Conservation (phyloP, 1,140 invertebrate species). For the Halyomorpha halys region DNA sequence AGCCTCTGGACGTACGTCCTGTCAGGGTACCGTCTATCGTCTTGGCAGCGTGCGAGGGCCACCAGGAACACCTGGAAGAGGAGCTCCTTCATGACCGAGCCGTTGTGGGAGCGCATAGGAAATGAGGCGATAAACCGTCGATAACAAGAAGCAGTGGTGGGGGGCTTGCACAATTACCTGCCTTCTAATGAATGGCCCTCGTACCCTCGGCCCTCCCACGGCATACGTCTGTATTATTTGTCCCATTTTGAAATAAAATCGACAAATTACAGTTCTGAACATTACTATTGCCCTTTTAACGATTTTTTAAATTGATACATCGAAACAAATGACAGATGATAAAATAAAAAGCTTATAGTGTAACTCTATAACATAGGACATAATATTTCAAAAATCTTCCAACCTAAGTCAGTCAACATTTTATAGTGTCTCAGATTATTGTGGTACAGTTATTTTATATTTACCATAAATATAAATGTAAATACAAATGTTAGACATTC, state of each 20-base stretch:
- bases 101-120: background rate
- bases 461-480: too few relatives aligned
- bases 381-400: too few relatives aligned
- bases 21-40: background rate
- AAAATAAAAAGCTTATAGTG: too few relatives aligned
- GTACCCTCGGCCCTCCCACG: background rate
- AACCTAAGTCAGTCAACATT: too few relatives aligned
- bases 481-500: too few relatives aligned
- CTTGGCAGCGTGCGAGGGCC: background rate
- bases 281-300: too few relatives aligned
- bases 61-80: background rate
- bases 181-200: slow-evolving; percentile 1
- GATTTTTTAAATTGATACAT: too few relatives aligned
- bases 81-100: background rate
- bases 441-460: too few relatives aligned
- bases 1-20: background rate
- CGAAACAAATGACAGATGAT: too few relatives aligned
- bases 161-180: background rate
- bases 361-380: too few relatives aligned
- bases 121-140: background rate
- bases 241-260: background rate
- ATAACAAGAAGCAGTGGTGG: background rate
- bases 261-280: background rate
- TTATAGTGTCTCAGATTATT: too few relatives aligned
- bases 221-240: background rate